Base-by-base conservation (phyloP, 2,888 invertebrate genomes). In the Agrotis exclamationis region DNA sequence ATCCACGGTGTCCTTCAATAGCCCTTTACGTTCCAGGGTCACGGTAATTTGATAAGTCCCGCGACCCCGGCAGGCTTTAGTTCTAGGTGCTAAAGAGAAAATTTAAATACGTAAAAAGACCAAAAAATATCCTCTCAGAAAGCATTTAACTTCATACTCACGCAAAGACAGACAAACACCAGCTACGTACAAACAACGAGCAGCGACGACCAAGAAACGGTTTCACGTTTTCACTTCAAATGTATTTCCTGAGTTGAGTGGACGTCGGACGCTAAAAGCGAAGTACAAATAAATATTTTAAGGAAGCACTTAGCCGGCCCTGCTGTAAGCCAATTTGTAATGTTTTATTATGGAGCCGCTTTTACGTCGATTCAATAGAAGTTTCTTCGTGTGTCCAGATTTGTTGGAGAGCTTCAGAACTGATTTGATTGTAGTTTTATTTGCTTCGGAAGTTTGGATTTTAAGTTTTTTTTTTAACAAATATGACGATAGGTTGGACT, bases 251-350 rank as follows among this genome's bases (percentile, higher is more conserved):
- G 70, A 77, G 72, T 76, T 68, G 80, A 89, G 89, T 89, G 88
- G 86, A 82, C 83, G 83, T 87, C 86, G 86, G 85, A 82, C 83
- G 84, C 87, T 89, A 88, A 89, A 86, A 89, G 89, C 88, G 80
- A 86, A 85, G 83, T 84, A 87, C 87, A 89, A 87, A 89, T 89
- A 89, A 88, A 89, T 89, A 88, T 88, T 85, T 86, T 85, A 86
- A 78, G 81, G 85, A 79, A 86, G 81, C 89, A 88, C 88, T 89
- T 87, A 84, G 79, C 84, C 74, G n/a, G 80, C 65, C 70, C 76
- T 81, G 74, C 81, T 85, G 79, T 83, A 83, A 85, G 85, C 75
- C 85, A 85, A 85, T 88, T 85, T 85, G 79, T 83, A 79, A 85
- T 84, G 77, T 84, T 85, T 80, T 79, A 79, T 79, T 82, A 78